Evolutionary conservation across 2,797 vertebrate species (phyloP).

Genomic region (Epinephelus malabaricus): DNA sequence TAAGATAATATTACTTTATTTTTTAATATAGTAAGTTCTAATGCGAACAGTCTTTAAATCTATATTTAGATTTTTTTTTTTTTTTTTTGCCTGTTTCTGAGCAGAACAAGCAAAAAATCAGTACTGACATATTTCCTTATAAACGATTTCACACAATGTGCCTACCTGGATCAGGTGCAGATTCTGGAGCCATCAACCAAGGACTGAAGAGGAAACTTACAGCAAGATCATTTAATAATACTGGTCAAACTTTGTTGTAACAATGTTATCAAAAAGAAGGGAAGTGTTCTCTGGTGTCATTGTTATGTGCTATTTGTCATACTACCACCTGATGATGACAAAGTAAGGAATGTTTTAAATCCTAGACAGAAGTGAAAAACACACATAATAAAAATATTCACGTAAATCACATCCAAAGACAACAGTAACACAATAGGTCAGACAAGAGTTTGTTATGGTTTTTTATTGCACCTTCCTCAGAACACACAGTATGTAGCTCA

Average conservation of each 20-base stretch:
- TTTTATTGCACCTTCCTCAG: constrained; percentile 73
- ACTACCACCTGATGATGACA: background rate
- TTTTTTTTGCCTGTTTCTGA: too few species aligned
- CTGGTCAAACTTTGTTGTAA: background rate
- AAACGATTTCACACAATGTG: background rate
- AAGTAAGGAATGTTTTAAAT: background rate
- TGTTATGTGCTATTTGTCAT: background rate
- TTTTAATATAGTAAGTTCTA: too few species aligned
- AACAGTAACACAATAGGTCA: constrained; percentile 14
- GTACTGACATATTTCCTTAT: too few species aligned
- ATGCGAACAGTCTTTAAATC: too few species aligned
- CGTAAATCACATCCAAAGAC: background rate
- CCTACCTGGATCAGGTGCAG: background rate
- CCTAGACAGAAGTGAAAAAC: background rate
- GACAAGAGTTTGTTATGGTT: constrained; percentile 28
- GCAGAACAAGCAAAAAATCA: too few species aligned
- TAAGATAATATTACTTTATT: too few species aligned
- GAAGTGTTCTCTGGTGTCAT: background rate
- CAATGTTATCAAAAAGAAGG: background rate
- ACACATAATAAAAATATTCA: background rate
- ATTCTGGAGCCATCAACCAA: background rate
- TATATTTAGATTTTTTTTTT: too few species aligned
- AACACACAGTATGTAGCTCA: constrained; percentile 57
- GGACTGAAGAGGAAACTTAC: background rate
- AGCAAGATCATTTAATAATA: background rate